Evolutionary conservation across 2,113 vertebrate species (phyloP), one percentile per base, ranked within the genome.

Genomic region (Nesoenas mayeri): DNA sequence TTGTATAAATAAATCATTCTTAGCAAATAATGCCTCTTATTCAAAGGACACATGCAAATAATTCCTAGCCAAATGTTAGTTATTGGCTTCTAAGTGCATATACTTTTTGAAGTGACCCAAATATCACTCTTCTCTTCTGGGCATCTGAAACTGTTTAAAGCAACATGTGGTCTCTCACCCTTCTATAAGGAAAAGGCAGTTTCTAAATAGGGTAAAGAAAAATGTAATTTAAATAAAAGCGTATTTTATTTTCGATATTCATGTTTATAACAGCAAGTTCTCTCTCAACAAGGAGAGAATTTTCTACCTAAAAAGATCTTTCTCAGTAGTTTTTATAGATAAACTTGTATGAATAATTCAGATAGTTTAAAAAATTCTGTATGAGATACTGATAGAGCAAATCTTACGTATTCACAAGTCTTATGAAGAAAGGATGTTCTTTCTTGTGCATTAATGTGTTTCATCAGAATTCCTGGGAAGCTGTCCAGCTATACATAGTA

Each of bases 391-490:
- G 66, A 85, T 19, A 79, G n/a, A 87, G 66, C 32, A 57, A 89
- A 85, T 22, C 81, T 89, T 70, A 58, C 1, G 1, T 69, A 85
- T 91, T 73, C 67, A 47, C 29, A 82, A 40, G 54, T 50, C 25
- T 79, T 58, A 50, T 12, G 78, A 95, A 73, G 48, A 92, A 89
- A 91, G 40, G 14, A 73, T 82, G 54, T 65, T 89, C 58, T 72
- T 67, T 89, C 78, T 74, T 78, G 15, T 73, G 66, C 71, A 42
- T 79, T 85, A 75, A 82, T 77, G 61, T 79, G 51, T 72, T 92
- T 93, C 87, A 90, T 89, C 47, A 83, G 36, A 88, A 95, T 83
- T 89, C 85, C 85, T 83, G 81, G 74, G 58, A 88, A 88, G 58
- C 47, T 82, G 3, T 69, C 84, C 89, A 94, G 73, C 66, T 88